phyloP scores from a whole-genome alignment of 1,140 invertebrate species.

The Bombus soroeensis region DNA sequence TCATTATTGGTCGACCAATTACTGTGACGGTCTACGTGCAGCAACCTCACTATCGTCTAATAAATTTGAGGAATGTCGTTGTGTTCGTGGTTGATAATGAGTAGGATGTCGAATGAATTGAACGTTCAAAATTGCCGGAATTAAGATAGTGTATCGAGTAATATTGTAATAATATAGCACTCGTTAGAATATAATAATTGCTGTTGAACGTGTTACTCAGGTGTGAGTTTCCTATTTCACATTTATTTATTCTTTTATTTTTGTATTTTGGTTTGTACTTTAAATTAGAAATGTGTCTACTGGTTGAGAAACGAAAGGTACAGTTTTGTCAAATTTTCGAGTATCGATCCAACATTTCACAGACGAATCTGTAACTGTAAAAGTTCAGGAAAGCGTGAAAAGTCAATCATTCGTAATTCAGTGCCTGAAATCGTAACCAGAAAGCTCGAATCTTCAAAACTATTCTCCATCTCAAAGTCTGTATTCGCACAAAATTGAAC shows the following conservation, averaged over 20 bases:
- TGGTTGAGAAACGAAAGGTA: too few species aligned
- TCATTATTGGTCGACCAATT: constrained; percentile 39
- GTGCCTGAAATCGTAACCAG: neutral
- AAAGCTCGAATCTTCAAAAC: neutral
- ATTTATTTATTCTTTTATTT: too few species aligned
- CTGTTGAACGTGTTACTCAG: too few species aligned
- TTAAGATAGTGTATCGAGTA: neutral
- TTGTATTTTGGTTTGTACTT: too few species aligned
- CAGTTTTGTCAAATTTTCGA: too few species aligned
- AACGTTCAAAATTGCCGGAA: neutral
- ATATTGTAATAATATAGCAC: neutral
- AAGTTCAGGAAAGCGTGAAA: too few species aligned
- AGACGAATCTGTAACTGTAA: too few species aligned
- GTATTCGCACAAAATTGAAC: neutral
- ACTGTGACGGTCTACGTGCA: neutral
- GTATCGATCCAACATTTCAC: too few species aligned
- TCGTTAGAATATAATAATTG: too few species aligned
- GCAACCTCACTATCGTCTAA: neutral
- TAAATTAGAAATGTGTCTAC: too few species aligned
- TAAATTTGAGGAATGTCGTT: neutral
- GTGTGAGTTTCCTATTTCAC: too few species aligned
- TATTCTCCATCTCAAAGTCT: neutral
- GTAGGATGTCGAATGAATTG: neutral
- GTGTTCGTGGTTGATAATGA: neutral
- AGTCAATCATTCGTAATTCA: neutral